Conservation (phyloP, 2,113 vertebrate genomes). For the Atherinomorus stipes region DNA sequence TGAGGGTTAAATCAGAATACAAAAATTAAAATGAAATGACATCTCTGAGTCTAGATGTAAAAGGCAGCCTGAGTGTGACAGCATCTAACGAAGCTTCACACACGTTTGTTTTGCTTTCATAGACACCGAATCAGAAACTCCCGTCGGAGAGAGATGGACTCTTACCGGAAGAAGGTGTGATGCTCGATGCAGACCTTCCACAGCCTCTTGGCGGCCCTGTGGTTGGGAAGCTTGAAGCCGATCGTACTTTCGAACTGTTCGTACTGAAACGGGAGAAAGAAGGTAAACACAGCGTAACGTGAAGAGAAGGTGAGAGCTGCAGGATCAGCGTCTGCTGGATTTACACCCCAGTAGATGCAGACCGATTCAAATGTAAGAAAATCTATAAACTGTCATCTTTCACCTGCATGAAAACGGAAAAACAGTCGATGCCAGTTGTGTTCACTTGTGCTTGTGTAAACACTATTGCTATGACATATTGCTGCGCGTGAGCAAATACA, state of each 20-base stretch:
- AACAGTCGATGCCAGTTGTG: not conserved
- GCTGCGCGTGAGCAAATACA: not conserved
- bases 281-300: constrained; percentile 2
- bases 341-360: too few species aligned
- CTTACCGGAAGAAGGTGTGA: constrained; percentile 98
- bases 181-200: constrained; percentile 99
- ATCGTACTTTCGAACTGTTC: constrained; percentile 99
- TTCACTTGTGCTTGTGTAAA: not conserved
- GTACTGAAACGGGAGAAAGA: constrained; percentile 80
- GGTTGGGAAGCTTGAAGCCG: constrained; percentile 98
- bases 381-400: not conserved
- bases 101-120: constrained; percentile 3
- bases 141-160: constrained; percentile 2
- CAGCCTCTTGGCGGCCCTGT: constrained; percentile 95
- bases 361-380: not conserved
- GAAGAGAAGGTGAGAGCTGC: too few species aligned
- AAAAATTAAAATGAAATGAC: too few species aligned
- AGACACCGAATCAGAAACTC: not conserved
- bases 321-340: not conserved
- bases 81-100: constrained; percentile 8
- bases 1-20: too few species aligned
- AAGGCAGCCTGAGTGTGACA: not conserved
- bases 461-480: not conserved
- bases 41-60: too few species aligned
- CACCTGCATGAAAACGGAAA: not conserved